These are phyloP conservation scores for Taphrorychus bicolor DNA, from an alignment of 2,888 invertebrate species.

Conservation along the genomic window DNA sequence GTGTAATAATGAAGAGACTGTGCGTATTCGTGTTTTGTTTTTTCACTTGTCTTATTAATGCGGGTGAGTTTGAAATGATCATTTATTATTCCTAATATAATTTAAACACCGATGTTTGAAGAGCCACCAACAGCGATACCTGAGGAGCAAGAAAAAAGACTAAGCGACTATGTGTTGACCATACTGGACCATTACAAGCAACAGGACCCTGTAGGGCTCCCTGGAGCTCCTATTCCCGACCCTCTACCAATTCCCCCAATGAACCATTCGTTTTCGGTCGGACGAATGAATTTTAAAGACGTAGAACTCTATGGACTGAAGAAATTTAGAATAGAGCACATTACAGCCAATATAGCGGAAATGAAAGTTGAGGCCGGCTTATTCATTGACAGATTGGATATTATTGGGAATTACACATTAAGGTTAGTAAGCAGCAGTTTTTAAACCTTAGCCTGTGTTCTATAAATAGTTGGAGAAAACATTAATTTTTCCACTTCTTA, in stretches of 20 bases:
- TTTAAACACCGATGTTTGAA: not conserved
- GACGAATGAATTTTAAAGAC: conserved; percentile 74
- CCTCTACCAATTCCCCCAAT: conserved; percentile 81
- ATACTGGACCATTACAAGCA: conserved; percentile 82
- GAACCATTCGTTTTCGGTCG: conserved; percentile 73
- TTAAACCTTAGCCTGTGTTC: not conserved
- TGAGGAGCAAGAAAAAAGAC: conserved; percentile 65
- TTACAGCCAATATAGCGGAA: conserved; percentile 74
- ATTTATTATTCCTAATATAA: not conserved
- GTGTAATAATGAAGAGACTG: not conserved
- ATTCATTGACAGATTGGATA: conserved; percentile 73
- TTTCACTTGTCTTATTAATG: not conserved
- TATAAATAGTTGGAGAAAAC: no score
- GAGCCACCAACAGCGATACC: not conserved
- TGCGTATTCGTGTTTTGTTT: not conserved
- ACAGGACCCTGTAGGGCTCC: conserved; percentile 80
- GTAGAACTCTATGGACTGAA: conserved; percentile 78
- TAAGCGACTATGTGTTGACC: conserved; percentile 74
- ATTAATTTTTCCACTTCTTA: not conserved
- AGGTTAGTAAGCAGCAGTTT: conserved; percentile 12
- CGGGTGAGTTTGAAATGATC: not conserved
- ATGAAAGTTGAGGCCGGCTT: conserved; percentile 80
- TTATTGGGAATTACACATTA: conserved; percentile 51
- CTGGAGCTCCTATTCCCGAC: conserved; percentile 79
- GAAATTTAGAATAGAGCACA: conserved; percentile 76